A percentile compares a stretch with the other conserved stretches of the same genome.
These are phyloP conservation scores for Gymnobelideus leadbeateri DNA, from an alignment of 2,113 vertebrate species.

Conservation along the genomic window DNA sequence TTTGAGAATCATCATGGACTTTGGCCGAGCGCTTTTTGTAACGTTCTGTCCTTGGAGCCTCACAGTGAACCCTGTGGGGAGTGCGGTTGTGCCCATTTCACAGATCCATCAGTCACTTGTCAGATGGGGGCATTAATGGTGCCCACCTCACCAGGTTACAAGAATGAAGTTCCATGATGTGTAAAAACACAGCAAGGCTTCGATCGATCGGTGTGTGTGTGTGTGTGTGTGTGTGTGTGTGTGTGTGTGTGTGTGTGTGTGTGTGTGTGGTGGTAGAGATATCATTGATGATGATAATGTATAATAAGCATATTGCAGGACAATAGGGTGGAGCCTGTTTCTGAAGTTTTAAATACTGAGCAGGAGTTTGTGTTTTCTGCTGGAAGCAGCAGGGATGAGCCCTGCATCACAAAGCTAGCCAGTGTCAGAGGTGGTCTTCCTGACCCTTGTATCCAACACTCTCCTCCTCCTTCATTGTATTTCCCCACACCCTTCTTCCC, in stretches of 20 bases:
- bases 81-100: neutral
- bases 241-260: too few species aligned
- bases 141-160: neutral
- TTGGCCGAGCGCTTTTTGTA: too few species aligned
- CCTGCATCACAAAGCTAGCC: too few species aligned
- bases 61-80: neutral
- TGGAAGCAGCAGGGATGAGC: neutral
- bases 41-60: too few species aligned
- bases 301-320: neutral
- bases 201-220: too few species aligned
- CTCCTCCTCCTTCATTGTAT: neutral
- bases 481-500: neutral
- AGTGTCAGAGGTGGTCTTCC: neutral
- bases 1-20: neutral
- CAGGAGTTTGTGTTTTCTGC: neutral
- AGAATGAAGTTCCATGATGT: too few species aligned
- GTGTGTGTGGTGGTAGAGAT: neutral
- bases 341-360: neutral
- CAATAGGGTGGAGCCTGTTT: neutral
- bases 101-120: neutral
- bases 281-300: neutral
- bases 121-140: neutral
- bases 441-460: neutral
- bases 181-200: too few species aligned
- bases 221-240: too few species aligned